Base-by-base conservation (phyloP, 1,140 invertebrate species). In the Bombus fervidus region DNA sequence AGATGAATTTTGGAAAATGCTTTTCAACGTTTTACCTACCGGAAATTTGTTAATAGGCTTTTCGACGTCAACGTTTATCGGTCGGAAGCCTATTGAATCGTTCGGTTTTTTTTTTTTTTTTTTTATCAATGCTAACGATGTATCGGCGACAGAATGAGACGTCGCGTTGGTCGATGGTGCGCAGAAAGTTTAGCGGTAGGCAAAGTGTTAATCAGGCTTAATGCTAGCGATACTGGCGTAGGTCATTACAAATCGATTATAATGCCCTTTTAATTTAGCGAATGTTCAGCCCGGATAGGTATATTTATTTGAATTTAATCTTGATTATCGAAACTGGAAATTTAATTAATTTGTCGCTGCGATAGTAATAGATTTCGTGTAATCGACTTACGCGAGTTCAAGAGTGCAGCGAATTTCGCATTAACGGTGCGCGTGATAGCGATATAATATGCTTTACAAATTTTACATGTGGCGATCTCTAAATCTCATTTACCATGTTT, bases 341-440 rank as follows among this genome's bases (percentile, higher is more conserved):
- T 81, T 81, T 81, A 57, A 81, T 81, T 71, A 69, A 80, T 80
- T 80, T 57, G 43, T 41, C 66, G 62, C 43, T 18, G 79, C 28
- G 37, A 25, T 59, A 41, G 69, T 80, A 80, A 71, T 71, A 80
- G 41, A 80, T 39, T 80, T 39, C 25, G 31, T 57, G 28, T 81
- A 69, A 80, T 80, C 41, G 47, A 71, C 34, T 71, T 80, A 71
- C 31, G 34, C 10, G 12, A 59, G 15, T 81, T 57, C 34, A 81
- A 34, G 64, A 53, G 43, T 28, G 39, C 10, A 53, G 25, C 41
- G 64, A 64, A 64, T 64, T 78, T 31, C 15, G 8, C 34, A 41
- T n/a, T 88, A 68, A 68, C 85, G 87, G 66, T 88, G 28, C 66
- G 69, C 78, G 66, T 47, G 41, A 82, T 59, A 66, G 39, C 47